Evolutionary conservation across 53 echinoderm and acorn worm species (phyloP), one percentile per base, ranked within the genome.

Genomic region (Zoroaster sp.): DNA sequence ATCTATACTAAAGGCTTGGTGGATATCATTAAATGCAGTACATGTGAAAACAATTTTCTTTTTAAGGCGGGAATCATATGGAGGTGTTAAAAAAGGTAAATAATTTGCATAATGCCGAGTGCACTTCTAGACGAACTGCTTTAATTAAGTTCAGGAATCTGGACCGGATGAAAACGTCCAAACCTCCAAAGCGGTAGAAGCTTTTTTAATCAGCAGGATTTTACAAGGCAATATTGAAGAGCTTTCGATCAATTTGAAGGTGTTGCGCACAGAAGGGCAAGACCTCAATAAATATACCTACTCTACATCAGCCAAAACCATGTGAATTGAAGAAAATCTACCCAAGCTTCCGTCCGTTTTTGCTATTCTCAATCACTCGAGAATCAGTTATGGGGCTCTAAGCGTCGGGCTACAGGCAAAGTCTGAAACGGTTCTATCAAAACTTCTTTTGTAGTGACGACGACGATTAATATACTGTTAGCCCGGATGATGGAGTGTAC

Each of bases 181-280:
- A 31, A 15, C 67, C 40, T 38, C 31, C 10, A 66, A 66, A 47
- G 15, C 10, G 21, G 40, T 43, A 82, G 68, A 82, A 68, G 66
- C 66, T 67, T 82, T 59, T 82, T 82, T 82, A 82, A 82, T 82
- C 82, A 68, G 68, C 4, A 59, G 66, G 43, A 67, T 18, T 40
- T 82, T 66, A 42, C 68, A 2, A 10, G 40, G 59, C 37, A 78
- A 43, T 43, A 68, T 43, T 66, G 67, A 2, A 31, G 35, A 44
- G 68, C 66, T 67, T 82, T 66, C 82, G 41, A 66, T 82, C 68
- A 82, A 67, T 39, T 59, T 25, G 55, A 41, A 82, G 68, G 66
- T 68, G 66, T 66, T 82, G 40, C 66, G 39, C 25, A 37, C 37
- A 39, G 38, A 63, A 4, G 36, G 25, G 55, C 21, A 38, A 79